Percentiles rank a stretch among this genome's conserved stretches.
These are phyloP conservation scores for Parotocinclus haroldoi DNA, from an alignment of 2,797 vertebrate species.

Conservation along the genomic window DNA sequence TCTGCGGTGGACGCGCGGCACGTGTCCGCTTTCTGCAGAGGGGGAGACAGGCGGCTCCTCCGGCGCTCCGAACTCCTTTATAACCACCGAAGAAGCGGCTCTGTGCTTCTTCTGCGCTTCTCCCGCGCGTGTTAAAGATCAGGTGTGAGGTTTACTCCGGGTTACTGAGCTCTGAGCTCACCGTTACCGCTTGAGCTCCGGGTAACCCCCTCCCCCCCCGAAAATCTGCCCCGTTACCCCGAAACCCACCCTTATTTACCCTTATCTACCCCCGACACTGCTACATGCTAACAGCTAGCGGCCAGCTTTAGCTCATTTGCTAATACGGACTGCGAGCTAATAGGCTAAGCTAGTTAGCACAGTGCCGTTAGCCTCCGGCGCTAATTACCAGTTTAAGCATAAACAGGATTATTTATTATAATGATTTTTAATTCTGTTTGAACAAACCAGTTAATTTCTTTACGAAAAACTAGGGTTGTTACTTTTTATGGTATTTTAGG, in stretches of 20 bases:
- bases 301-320: conserved; percentile 12
- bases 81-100: conserved; percentile 4
- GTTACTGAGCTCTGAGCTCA: background rate
- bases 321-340: background rate
- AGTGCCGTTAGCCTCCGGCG: too few species aligned
- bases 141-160: background rate
- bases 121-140: background rate
- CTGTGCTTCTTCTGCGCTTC: conserved; percentile 4
- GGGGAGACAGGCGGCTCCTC: background rate
- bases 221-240: too few species aligned
- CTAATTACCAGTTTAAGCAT: too few species aligned
- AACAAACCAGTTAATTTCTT: too few species aligned
- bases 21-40: background rate
- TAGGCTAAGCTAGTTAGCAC: conserved; percentile 12
- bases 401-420: too few species aligned
- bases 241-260: too few species aligned
- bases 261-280: background rate
- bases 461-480: too few species aligned
- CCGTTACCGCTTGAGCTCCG: too few species aligned
- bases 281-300: conserved; percentile 3
- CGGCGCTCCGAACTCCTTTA: background rate
- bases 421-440: too few species aligned
- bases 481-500: too few species aligned
- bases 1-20: background rate
- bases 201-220: too few species aligned